Evolutionary conservation across 92 coral and sea anemone species (phyloP).

Genomic region (Galaxea fascicularis): DNA sequence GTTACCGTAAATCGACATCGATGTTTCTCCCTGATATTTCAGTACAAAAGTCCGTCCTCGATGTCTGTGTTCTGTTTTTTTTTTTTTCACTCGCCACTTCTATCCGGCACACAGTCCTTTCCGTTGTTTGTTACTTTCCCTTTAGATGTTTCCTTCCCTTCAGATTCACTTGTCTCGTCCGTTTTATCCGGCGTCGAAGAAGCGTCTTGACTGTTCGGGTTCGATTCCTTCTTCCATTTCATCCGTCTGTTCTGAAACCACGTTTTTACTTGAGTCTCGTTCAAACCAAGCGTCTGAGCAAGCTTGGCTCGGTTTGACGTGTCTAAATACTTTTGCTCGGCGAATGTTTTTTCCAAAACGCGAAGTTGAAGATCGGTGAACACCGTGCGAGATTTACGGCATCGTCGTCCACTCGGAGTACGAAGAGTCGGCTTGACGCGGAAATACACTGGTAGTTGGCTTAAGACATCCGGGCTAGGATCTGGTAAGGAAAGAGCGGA

Average conservation of each 20-base stretch:
- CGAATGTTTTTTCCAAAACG: conserved; percentile 93
- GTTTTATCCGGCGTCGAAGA: conserved; percentile 40
- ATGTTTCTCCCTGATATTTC: conserved; percentile 23
- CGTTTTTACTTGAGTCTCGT: conserved; percentile 97
- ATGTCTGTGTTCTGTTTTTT: not conserved
- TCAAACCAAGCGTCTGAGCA: conserved; percentile 94
- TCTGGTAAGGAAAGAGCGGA: conserved; percentile 45
- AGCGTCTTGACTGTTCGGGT: conserved; percentile 49
- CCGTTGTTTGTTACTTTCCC: conserved; percentile 11
- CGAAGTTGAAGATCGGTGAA: conserved; percentile 97
- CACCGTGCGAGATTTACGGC: conserved; percentile 98
- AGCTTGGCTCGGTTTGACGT: conserved; percentile 96
- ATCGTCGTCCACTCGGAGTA: conserved; percentile 96
- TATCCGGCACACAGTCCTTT: not conserved
- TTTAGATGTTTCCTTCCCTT: conserved; percentile 13
- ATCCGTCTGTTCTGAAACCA: conserved; percentile 99
- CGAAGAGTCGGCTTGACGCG: conserved; percentile 95
- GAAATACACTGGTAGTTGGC: conserved; percentile 93
- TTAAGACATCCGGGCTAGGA: conserved; percentile 91
- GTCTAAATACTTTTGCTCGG: conserved; percentile 96
- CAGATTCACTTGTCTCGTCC: conserved; percentile 30
- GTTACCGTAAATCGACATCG: not conserved
- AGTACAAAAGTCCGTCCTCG: conserved; percentile 12
- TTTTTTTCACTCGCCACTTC: conserved; percentile 7
- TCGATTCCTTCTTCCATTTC: conserved; percentile 96